Base-by-base conservation (phyloP, 2,888 invertebrate species). In the Plemyria rubiginata region DNA sequence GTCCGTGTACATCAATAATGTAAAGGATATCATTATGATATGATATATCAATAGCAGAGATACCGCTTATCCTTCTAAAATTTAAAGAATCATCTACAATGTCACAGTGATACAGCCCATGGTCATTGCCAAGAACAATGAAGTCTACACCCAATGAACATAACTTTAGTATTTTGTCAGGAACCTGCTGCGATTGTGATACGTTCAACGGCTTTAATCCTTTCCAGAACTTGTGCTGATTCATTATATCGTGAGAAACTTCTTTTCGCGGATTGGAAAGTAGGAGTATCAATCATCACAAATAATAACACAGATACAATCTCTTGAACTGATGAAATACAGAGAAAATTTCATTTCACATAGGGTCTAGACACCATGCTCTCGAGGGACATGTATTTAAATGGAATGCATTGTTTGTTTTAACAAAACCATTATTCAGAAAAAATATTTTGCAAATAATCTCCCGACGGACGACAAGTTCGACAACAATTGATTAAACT, bases 31-130 rank as follows among this genome's bases (percentile, higher is more conserved):
- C 89, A 74, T 93, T 93, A 78, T 94, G 94, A 74, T 93, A 93
- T 71, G 95, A 94, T 81, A 96, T 93, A 87, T 96, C 95, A 70
- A 94, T 87, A 32, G 94, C 94, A 70, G 89, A 88, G 67, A 94
- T 88, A 65, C 93, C 92, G 53, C 89, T 86, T 56, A 93, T 86
- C 79, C 87, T 93, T 67, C 88, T 88, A 71, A 93, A 89, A 68
- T 89, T 79, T 65, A 92, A 79, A 36, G 81, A 81, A 66, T 90
- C 85, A 11, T 88, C 86, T 69, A 85, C 79, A 71, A 86, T 81
- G 71, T 82, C 83, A 70, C 92, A 90, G 68, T 82, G 80, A 76
- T 92, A 92, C n/a, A 92, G 77, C 58, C 86, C 83, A 82, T 92
- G 92, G 81, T 92, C 91, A 75, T 82, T 89, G 54, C 90, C 90